Evolutionary conservation across 92 coral and sea anemone genomes (phyloP).

Genomic region (Plumapathes pennacea): DNA sequence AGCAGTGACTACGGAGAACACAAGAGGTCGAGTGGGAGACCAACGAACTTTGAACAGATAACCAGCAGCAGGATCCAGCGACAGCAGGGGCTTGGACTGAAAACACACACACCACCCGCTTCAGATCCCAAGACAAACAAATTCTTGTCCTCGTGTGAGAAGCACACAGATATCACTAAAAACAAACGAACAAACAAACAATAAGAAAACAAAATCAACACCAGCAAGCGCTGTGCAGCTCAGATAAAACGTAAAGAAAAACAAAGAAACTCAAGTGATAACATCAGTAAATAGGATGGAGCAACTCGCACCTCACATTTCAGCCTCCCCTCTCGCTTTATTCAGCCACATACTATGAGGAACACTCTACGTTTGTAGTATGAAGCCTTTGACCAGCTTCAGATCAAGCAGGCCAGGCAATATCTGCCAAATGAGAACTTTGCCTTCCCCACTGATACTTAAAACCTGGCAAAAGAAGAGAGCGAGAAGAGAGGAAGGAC

Average conservation of each 20-base stretch:
- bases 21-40: constrained; percentile 91
- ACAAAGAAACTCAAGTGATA: background rate
- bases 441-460: constrained; percentile 96
- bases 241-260: background rate
- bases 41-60: constrained; percentile 90
- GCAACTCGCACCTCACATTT: constrained; percentile 99
- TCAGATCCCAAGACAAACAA: constrained; percentile 95
- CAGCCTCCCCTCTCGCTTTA: constrained; percentile 85
- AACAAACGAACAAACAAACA: background rate
- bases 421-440: constrained; percentile 83
- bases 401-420: constrained; percentile 73
- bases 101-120: constrained; percentile 76
- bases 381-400: constrained; percentile 80
- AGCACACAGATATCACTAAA: constrained; percentile 78
- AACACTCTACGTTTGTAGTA: constrained; percentile 84
- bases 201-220: no score
- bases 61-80: constrained; percentile 93
- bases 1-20: constrained; percentile 83
- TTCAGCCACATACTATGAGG: constrained; percentile 91
- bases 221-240: no score
- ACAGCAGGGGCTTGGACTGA: constrained; percentile 88
- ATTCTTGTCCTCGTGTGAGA: constrained; percentile 93
- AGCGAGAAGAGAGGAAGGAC: no score
- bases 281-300: no score
- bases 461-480: constrained; percentile 77